Percentiles rank a stretch among this genome's conserved stretches.
Conservation (phyloP, 1,140 invertebrate genomes). For the Drosophila azteca region DNA sequence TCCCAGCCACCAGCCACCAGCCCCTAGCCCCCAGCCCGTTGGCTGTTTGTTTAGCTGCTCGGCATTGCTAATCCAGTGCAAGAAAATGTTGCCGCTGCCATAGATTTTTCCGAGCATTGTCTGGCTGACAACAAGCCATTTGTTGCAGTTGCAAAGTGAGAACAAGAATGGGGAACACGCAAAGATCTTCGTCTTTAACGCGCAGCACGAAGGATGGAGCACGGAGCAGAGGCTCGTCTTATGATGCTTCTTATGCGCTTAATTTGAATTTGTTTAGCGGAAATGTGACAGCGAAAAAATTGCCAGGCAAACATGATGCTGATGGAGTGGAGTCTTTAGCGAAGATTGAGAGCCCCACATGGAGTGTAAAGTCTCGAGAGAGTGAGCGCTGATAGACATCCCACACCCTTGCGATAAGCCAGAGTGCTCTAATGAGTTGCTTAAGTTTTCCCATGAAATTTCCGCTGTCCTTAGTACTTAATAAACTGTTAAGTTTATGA, state of each 20-base stretch:
- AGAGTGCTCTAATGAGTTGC: too few relatives aligned
- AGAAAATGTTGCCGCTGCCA: constrained; percentile 47
- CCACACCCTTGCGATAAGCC: too few relatives aligned
- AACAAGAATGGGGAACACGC: constrained; percentile 16
- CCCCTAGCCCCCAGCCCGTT: neutral
- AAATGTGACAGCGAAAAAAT: constrained; percentile 50
- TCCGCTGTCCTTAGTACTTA: too few relatives aligned
- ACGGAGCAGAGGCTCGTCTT: constrained; percentile 7
- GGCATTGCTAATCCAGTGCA: constrained; percentile 67
- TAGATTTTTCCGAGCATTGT: constrained; percentile 66
- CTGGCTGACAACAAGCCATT: constrained; percentile 53
- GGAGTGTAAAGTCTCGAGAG: too few relatives aligned
- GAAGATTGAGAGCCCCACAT: too few relatives aligned
- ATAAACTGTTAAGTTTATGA: too few relatives aligned
- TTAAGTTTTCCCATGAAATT: too few relatives aligned
- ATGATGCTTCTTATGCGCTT: constrained; percentile 43
- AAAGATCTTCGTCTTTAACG: constrained; percentile 37
- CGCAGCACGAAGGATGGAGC: neutral
- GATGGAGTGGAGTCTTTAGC: constrained; percentile 4
- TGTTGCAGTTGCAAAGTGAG: constrained; percentile 53
- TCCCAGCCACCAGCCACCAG: constrained; percentile 1
- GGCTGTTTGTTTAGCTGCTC: constrained; percentile 34
- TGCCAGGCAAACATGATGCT: constrained; percentile 21
- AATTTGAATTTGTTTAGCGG: constrained; percentile 67
- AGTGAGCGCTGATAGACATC: too few relatives aligned